phyloP scores from a whole-genome alignment of 1,140 invertebrate genomes.

The Cherax destructor region DNA sequence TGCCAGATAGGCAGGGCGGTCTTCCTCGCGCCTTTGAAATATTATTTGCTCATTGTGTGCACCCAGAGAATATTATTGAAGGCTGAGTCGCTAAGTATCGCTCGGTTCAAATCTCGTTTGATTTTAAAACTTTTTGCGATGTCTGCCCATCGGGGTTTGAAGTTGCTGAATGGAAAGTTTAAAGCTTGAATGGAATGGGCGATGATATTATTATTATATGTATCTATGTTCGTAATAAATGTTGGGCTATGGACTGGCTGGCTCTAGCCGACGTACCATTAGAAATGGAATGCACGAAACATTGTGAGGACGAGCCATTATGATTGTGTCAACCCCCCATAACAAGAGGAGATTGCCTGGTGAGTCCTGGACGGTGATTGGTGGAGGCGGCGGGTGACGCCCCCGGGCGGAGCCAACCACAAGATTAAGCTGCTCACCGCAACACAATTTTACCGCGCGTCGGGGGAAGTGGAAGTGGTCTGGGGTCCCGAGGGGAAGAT shows the following conservation, averaged over 20 bases:
- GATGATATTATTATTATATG: neutral
- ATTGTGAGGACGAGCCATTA: conserved; percentile 58
- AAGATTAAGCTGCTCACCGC: conserved; percentile 67
- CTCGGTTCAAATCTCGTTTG: neutral
- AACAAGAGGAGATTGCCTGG: conserved; percentile 69
- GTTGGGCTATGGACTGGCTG: neutral
- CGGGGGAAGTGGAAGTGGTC: conserved; percentile 57
- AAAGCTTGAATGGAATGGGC: neutral
- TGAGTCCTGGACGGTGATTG: conserved; percentile 61
- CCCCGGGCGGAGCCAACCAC: conserved; percentile 65
- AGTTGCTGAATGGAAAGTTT: neutral
- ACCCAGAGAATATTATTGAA: conserved; percentile 67
- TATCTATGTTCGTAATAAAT: neutral
- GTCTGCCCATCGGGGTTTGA: neutral
- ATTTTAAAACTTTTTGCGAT: neutral
- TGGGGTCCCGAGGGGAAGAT: neutral
- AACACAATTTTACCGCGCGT: conserved; percentile 55
- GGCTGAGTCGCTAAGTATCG: conserved; percentile 31
- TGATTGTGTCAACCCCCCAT: conserved; percentile 70
- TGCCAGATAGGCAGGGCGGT: conserved; percentile 57
- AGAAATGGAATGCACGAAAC: conserved; percentile 50
- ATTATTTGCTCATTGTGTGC: conserved; percentile 69
- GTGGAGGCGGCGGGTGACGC: conserved; percentile 60
- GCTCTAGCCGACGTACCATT: neutral
- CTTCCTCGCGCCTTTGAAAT: conserved; percentile 55